Percentiles rank a stretch among this genome's conserved stretches.
Evolutionary conservation across 2,113 vertebrate genomes (phyloP).

Genomic region (Lagenorhynchus albirostris): DNA sequence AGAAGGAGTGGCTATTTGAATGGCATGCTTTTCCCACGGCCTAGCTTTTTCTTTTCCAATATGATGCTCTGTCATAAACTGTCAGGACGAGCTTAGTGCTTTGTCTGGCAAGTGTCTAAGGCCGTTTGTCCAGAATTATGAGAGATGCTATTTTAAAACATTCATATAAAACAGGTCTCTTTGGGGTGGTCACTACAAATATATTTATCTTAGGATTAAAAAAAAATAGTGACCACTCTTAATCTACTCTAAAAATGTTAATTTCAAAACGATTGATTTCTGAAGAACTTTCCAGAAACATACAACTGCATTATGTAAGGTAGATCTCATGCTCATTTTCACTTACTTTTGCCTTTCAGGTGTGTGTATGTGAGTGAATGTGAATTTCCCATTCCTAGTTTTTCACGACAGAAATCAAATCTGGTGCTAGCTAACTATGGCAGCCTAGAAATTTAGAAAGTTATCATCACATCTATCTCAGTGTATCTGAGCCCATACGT

Average conservation of each 20-base stretch:
- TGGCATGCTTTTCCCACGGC: background rate
- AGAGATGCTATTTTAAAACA: background rate
- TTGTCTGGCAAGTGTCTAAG: constrained; percentile 43
- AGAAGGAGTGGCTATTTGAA: background rate
- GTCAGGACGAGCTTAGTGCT: constrained; percentile 22
- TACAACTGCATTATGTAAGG: background rate
- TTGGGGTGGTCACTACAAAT: background rate
- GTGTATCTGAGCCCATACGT: background rate
- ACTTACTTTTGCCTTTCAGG: background rate
- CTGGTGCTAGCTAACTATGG: background rate
- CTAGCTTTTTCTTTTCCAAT: constrained; percentile 5
- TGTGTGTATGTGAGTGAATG: background rate
- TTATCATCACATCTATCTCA: background rate
- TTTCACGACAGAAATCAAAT: background rate
- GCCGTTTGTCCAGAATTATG: constrained; percentile 46
- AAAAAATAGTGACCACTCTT: background rate
- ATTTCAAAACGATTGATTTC: constrained; percentile 29
- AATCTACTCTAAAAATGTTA: background rate
- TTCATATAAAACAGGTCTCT: background rate
- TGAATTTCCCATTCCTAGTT: background rate
- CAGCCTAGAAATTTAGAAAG: background rate
- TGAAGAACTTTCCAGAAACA: background rate
- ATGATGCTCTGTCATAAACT: constrained; percentile 3
- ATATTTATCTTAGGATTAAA: background rate
- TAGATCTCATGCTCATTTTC: background rate